Evolutionary conservation across 2,888 invertebrate genomes (phyloP).

Genomic region (Drosophila incognita): DNA sequence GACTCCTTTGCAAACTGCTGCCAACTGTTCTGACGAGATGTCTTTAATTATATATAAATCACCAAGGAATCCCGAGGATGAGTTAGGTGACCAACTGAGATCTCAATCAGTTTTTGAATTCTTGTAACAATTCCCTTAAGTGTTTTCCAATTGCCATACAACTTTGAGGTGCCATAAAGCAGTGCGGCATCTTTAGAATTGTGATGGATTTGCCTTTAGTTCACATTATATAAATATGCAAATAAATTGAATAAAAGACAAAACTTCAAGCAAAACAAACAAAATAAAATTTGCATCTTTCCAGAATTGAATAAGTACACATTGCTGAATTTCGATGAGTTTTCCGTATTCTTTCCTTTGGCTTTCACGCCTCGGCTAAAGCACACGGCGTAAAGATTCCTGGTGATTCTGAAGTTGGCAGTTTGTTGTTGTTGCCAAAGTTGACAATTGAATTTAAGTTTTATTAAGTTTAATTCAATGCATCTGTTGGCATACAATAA

Average conservation of each 20-base stretch:
- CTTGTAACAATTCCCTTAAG: neutral
- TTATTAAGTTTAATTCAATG: constrained; percentile 50
- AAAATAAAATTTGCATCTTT: neutral
- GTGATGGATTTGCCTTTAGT: neutral
- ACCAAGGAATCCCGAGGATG: neutral
- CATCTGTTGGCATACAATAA: constrained; percentile 4
- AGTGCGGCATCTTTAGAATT: neutral
- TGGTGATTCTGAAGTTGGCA: neutral
- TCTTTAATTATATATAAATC: constrained; percentile 30
- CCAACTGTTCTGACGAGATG: constrained; percentile 19
- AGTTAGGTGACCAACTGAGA: constrained; percentile 5
- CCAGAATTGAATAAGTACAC: constrained; percentile 38
- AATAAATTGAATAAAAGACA: neutral
- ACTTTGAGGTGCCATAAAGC: neutral
- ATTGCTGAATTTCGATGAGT: neutral
- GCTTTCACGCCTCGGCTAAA: neutral
- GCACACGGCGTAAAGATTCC: constrained; percentile 4
- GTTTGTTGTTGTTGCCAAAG: neutral
- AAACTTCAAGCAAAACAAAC: neutral
- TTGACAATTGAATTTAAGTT: constrained; percentile 29
- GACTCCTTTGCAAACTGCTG: constrained; percentile 17
- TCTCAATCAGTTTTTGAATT: neutral
- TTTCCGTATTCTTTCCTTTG: constrained; percentile 14
- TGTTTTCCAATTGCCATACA: neutral
- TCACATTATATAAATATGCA: neutral